Base-by-base conservation (phyloP, 2,888 invertebrate genomes). In the Phortica magna region DNA sequence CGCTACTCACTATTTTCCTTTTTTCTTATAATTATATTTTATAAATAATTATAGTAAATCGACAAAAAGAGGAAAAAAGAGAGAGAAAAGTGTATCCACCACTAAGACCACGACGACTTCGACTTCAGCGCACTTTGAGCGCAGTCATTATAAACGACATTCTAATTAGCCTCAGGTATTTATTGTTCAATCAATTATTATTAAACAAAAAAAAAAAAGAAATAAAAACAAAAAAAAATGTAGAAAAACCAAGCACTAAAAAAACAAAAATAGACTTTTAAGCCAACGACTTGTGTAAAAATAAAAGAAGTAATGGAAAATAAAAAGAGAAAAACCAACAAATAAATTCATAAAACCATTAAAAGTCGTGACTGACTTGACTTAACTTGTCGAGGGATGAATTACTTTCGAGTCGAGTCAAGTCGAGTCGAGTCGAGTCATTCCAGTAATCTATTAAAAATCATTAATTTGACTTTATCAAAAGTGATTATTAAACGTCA, bases 241-340 rank as follows among this genome's bases (percentile, higher is more conserved):
- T 43, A 7, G n/a, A n/a, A n/a, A 76, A 67, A 31, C 2, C 31
- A 31, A 31, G 7, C 12, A 59, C 12, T 59, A 12, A 73, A 71
- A 17, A 70, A 74, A n/a, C n/a, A 70, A 61, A 76, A 70, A 73
- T 53, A 59, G 64, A 64, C 55, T 70, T 31, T 41, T 43, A 67
- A 53, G 61, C 43, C 43, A 74, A 77, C 64, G 71, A 64, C 71
- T 57, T 31, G 31, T 31, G 74, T 70, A 57, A 57, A 19, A 57
- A n/a, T 17, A 70, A 76, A 67, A 55, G 65, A 64, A 22, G 12
- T 22, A 64, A 64, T 22, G 17, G 5, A 57, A 48, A 48, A 48
- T 43, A 10, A 12, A 12, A 2, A 48, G 9, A 48, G 14, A 48
- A 48, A 48, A 48, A 12, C 48, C 48, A 12, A 9, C 9, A 48